These are phyloP conservation scores for Uloborus diversus DNA, from an alignment of 1,140 invertebrate species.

Conservation along the genomic window DNA sequence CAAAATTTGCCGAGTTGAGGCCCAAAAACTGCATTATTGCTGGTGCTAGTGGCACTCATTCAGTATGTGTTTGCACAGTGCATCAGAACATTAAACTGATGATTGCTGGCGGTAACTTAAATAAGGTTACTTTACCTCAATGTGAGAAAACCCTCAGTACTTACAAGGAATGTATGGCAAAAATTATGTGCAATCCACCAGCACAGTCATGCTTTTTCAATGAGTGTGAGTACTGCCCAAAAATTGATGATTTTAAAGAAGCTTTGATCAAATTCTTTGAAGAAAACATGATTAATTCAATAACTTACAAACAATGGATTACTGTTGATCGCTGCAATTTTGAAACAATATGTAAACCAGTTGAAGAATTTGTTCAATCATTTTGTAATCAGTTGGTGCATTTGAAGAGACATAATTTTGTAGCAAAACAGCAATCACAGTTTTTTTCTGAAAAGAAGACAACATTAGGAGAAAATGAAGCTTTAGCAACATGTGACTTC, in stretches of 20 bases:
- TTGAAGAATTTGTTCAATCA: constrained; percentile 5
- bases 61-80: no score
- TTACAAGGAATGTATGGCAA: constrained; percentile 5
- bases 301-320: constrained; percentile 19
- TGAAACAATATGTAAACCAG: background rate
- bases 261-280: background rate
- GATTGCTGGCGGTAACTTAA: constrained; percentile 11
- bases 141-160: background rate
- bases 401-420: background rate
- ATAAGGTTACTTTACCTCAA: background rate
- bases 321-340: constrained; percentile 5
- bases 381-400: constrained; percentile 1
- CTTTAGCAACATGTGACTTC: no score
- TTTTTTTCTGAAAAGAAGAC: background rate
- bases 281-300: constrained; percentile 8
- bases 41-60: no score
- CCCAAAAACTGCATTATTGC: constrained; percentile 1
- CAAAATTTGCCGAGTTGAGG: constrained; percentile 16
- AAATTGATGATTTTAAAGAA: background rate
- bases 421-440: background rate
- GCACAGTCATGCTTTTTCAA: background rate
- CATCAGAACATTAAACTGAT: no score
- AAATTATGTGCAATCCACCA: constrained; percentile 24
- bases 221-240: constrained; percentile 3
- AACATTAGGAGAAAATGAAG: no score